These are phyloP conservation scores for Neolamprologus brichardi DNA, from an alignment of 2,113 vertebrate genomes.

Conservation along the genomic window DNA sequence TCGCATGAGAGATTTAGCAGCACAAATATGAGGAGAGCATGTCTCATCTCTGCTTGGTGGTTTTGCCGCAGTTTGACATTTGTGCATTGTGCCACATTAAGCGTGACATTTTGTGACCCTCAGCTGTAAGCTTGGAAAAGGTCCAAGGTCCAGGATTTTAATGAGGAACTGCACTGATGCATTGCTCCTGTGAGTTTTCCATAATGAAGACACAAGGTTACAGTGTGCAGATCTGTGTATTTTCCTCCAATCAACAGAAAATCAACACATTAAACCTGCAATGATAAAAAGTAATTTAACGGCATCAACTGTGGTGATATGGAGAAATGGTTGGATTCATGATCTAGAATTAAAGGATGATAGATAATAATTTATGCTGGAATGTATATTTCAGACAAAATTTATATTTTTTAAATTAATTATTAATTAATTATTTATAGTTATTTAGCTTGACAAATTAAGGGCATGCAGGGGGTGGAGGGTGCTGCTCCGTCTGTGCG, in stretches of 20 bases:
- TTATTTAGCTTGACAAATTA: background rate
- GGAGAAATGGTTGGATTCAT: background rate
- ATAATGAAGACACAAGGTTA: background rate
- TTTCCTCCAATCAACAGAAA: background rate
- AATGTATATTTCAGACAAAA: background rate
- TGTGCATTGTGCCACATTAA: background rate
- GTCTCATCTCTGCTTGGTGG: background rate
- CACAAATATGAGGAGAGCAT: background rate
- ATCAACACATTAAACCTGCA: background rate
- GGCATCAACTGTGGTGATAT: no score
- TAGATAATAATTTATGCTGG: rapidly evolving
- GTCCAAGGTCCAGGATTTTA: constrained; percentile 30
- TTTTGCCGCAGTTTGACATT: background rate
- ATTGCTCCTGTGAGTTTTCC: background rate
- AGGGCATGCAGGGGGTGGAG: background rate
- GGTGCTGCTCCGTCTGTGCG: background rate
- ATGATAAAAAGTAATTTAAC: background rate
- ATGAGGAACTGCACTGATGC: constrained; percentile 4
- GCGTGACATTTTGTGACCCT: constrained; percentile 22
- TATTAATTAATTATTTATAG: background rate
- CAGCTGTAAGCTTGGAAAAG: background rate
- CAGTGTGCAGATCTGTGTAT: background rate
- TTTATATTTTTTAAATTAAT: background rate
- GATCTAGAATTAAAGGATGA: background rate
- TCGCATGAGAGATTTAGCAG: background rate